These are phyloP conservation scores for Gyrodactylus bullatarudis DNA, from an alignment of 1,140 invertebrate species.

Conservation along the genomic window DNA sequence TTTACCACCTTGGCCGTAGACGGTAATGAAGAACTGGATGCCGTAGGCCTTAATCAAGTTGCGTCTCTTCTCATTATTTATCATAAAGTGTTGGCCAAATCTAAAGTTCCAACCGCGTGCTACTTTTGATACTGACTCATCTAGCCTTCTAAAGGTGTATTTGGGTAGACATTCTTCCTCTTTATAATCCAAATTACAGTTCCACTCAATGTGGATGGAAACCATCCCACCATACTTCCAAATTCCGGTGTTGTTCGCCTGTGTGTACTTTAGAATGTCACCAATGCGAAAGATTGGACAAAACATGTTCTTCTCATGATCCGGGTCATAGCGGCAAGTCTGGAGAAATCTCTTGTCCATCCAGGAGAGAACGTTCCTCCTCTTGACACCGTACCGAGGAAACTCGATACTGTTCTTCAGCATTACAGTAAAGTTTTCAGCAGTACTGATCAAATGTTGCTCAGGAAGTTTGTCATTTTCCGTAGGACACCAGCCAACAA, in stretches of 20 bases:
- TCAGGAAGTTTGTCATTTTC: slow-evolving; percentile 5
- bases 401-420: slow-evolving; percentile 7
- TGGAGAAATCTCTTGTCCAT: slow-evolving; percentile 5
- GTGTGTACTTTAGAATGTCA: slow-evolving; percentile 3
- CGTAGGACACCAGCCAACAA: slow-evolving; percentile 9
- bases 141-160: slow-evolving; percentile 7
- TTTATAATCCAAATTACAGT: slow-evolving; percentile 8
- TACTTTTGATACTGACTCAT: slow-evolving; percentile 5
- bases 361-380: slow-evolving; percentile 6
- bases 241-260: background rate
- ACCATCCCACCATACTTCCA: slow-evolving; percentile 5
- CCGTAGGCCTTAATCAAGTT: slow-evolving; percentile 8
- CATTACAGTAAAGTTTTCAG: slow-evolving; percentile 6
- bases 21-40: slow-evolving; percentile 8
- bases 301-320: slow-evolving; percentile 1
- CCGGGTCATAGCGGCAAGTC: slow-evolving; percentile 4
- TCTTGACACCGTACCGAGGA: slow-evolving; percentile 1
- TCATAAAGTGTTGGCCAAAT: slow-evolving; percentile 3
- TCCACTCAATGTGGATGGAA: slow-evolving; percentile 8
- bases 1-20: background rate
- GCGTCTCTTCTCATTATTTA: slow-evolving; percentile 6
- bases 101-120: slow-evolving; percentile 8
- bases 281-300: slow-evolving; percentile 4
- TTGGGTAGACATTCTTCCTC: slow-evolving; percentile 4
- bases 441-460: background rate